Conservation (phyloP, 2,888 invertebrate species). For the Campoplex nolae region DNA sequence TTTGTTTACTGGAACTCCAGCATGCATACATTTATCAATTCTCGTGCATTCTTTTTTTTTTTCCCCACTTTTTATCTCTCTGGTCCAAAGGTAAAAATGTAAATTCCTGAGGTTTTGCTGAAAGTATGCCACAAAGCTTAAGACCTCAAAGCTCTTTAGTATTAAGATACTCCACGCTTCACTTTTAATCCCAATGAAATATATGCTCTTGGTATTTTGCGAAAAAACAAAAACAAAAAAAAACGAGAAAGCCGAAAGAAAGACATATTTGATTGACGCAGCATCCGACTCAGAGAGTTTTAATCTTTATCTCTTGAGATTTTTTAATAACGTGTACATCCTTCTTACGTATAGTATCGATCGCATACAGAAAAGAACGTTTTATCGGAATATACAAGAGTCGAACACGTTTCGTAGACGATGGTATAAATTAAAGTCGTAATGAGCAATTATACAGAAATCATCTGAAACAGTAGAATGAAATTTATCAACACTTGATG, state of each 20-base stretch:
- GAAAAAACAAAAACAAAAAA: neutral
- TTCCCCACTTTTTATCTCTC: neutral
- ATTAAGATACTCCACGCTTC: conserved; percentile 36
- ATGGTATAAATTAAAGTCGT: neutral
- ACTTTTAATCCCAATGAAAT: conserved; percentile 46
- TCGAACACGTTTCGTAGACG: neutral
- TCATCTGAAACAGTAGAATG: neutral
- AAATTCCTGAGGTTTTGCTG: conserved; percentile 11
- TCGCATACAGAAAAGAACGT: neutral
- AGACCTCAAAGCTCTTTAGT: conserved; percentile 49
- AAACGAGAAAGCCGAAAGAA: neutral
- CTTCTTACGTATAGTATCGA: neutral
- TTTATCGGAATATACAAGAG: neutral
- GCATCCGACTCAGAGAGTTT: conserved; percentile 4
- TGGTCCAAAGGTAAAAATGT: conserved; percentile 5
- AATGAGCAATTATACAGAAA: conserved; percentile 1
- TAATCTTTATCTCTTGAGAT: conserved; percentile 34
- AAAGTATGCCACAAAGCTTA: conserved; percentile 29
- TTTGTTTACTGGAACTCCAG: neutral
- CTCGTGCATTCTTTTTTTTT: neutral
- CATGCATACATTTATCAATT: neutral
- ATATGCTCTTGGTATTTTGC: conserved; percentile 2
- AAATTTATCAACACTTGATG: neutral
- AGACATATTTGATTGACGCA: conserved; percentile 43
- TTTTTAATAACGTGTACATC: conserved; percentile 30